Evolutionary conservation across 2,888 invertebrate species (phyloP).

Genomic region (Drosophila leonis): DNA sequence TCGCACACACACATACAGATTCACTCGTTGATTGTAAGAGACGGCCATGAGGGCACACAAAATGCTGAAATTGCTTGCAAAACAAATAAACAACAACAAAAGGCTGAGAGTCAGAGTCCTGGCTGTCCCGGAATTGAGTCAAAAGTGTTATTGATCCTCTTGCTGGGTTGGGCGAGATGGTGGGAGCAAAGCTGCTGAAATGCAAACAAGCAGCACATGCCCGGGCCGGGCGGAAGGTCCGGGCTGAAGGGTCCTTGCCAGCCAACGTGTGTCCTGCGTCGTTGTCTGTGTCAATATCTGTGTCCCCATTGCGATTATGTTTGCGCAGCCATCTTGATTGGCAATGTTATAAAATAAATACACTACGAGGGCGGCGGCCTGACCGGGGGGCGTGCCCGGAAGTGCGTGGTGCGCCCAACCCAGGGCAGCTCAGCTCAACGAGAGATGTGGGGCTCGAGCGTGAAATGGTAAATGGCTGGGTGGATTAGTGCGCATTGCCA

Average conservation of each 20-base stretch:
- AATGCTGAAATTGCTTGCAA: slow-evolving; percentile 77
- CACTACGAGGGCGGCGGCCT: slow-evolving; percentile 60
- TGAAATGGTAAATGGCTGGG: slow-evolving; percentile 41
- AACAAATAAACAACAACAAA: slow-evolving; percentile 79
- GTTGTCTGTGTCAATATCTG: slow-evolving; percentile 55
- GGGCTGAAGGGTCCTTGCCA: slow-evolving; percentile 38
- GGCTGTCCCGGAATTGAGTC: slow-evolving; percentile 68
- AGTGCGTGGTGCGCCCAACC: slow-evolving; percentile 54
- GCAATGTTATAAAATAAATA: slow-evolving; percentile 86
- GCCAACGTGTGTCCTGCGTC: slow-evolving; percentile 10
- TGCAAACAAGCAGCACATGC: slow-evolving; percentile 69
- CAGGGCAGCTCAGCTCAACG: neutral
- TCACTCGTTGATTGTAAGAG: neutral
- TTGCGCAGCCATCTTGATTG: slow-evolving; percentile 86
- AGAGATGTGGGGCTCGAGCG: slow-evolving; percentile 32
- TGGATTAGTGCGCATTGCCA: slow-evolving; percentile 76
- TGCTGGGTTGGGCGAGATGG: slow-evolving; percentile 32
- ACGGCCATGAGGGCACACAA: slow-evolving; percentile 16
- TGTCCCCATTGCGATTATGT: slow-evolving; percentile 83
- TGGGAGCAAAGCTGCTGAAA: slow-evolving; percentile 50
- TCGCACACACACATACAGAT: slow-evolving; percentile 1
- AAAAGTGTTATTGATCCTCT: slow-evolving; percentile 83
- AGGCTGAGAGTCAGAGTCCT: slow-evolving; percentile 38
- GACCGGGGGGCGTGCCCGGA: slow-evolving; percentile 57
- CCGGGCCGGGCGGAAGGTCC: slow-evolving; percentile 29